These are phyloP conservation scores for Rhagologus leucostigma DNA, from an alignment of 2,113 vertebrate genomes.

Conservation along the genomic window DNA sequence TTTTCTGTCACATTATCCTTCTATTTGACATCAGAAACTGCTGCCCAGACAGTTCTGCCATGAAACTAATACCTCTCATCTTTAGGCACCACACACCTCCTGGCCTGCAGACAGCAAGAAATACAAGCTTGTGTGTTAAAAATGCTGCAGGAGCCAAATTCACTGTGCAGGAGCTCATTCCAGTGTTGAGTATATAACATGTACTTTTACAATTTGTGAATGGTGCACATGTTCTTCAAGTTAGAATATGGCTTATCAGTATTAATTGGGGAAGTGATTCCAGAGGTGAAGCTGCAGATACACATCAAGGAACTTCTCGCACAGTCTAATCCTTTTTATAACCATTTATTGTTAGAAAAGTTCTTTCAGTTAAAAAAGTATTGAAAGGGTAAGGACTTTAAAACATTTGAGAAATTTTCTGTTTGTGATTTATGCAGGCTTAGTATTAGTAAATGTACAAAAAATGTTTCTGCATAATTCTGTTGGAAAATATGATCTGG, in stretches of 20 bases:
- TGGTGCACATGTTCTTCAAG: neutral
- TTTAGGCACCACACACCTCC: neutral
- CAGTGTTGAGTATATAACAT: neutral
- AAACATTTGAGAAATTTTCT: neutral
- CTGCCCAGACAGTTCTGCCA: neutral
- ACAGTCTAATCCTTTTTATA: neutral
- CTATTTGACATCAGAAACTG: neutral
- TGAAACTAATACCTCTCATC: neutral
- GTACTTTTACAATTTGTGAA: neutral
- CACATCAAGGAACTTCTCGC: neutral
- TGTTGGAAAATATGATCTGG: neutral
- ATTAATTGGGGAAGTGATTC: neutral
- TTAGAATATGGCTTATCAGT: neutral
- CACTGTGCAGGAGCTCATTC: neutral
- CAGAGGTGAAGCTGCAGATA: neutral
- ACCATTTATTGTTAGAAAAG: neutral
- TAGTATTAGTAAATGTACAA: neutral
- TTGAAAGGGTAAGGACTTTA: neutral
- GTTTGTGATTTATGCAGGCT: neutral
- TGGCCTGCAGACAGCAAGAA: neutral
- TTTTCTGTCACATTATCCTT: neutral
- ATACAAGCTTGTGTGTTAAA: neutral
- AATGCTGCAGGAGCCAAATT: neutral
- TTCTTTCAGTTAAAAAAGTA: neutral
- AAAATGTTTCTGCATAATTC: neutral